Conservation (phyloP, 2,797 vertebrate species). For the Sebastes wilsoni region DNA sequence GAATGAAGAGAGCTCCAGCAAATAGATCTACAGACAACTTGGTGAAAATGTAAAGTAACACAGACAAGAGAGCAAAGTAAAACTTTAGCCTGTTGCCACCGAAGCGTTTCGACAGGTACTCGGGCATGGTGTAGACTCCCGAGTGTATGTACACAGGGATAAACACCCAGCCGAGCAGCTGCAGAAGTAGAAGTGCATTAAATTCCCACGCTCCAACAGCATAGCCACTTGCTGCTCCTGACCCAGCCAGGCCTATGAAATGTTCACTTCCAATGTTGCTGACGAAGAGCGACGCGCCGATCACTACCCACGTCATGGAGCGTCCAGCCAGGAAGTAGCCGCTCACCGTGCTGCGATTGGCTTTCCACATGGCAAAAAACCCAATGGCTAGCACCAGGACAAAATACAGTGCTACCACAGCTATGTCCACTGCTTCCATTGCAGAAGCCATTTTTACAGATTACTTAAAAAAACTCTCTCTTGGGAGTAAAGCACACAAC, state of each 20-base stretch:
- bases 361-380: conserved; percentile 97
- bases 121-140: conserved; percentile 98
- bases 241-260: conserved; percentile 98
- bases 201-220: conserved; percentile 99
- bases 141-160: conserved; percentile 97
- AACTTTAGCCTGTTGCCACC: conserved; percentile 95
- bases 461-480: background rate
- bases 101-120: conserved; percentile 96
- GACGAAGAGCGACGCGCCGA: conserved; percentile 97
- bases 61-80: conserved; percentile 93
- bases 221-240: conserved; percentile 97
- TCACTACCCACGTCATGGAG: conserved; percentile 95
- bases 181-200: conserved; percentile 96
- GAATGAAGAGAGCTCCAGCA: conserved; percentile 97
- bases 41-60: conserved; percentile 97
- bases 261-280: conserved; percentile 99
- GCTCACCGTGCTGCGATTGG: conserved; percentile 95
- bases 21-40: conserved; percentile 98
- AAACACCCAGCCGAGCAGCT: conserved; percentile 98
- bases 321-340: conserved; percentile 99
- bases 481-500: conserved; percentile 1
- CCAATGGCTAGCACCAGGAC: conserved; percentile 94
- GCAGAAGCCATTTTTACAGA: conserved; percentile 83
- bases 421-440: conserved; percentile 95
- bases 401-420: conserved; percentile 96